A percentile compares a stretch with the other conserved stretches of the same genome.
phyloP scores from a whole-genome alignment of 2,888 invertebrate genomes.

The Zootermopsis nevadensis region DNA sequence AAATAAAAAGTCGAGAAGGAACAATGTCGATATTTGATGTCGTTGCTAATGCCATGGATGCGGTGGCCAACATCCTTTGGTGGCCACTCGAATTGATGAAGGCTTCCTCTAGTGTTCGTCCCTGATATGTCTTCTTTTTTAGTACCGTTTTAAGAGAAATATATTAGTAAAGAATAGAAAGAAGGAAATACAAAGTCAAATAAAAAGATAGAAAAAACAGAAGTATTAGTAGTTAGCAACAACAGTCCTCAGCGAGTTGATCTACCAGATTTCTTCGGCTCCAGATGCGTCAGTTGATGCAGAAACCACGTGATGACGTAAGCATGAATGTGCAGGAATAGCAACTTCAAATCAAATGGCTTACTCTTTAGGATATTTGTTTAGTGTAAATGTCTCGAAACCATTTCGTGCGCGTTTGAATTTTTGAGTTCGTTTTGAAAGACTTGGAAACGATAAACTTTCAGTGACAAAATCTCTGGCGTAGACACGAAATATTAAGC shows the following conservation, averaged over 20 bases:
- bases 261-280: no score
- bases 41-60: slow-evolving; percentile 26
- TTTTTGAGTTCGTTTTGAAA: no score
- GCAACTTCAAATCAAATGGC: no score
- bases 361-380: no score
- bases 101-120: slow-evolving; percentile 41
- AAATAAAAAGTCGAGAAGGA: slow-evolving; percentile 41
- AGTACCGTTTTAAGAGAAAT: slow-evolving; percentile 14
- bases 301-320: no score
- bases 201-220: background rate
- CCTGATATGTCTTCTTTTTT: slow-evolving; percentile 34
- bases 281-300: no score
- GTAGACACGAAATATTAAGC: no score
- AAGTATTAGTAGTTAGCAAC: slow-evolving; percentile 1
- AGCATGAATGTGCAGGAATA: no score
- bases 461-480: no score
- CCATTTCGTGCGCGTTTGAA: no score
- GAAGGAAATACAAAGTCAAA: slow-evolving; percentile 5
- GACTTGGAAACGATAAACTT: no score
- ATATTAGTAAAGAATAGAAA: background rate
- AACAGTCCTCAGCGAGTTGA: background rate
- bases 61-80: slow-evolving; percentile 40
- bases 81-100: slow-evolving; percentile 46
- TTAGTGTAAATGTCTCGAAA: no score
- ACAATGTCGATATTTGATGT: slow-evolving; percentile 33